phyloP scores from a whole-genome alignment of 2,888 invertebrate genomes.

The Hipparchia sbordonii region DNA sequence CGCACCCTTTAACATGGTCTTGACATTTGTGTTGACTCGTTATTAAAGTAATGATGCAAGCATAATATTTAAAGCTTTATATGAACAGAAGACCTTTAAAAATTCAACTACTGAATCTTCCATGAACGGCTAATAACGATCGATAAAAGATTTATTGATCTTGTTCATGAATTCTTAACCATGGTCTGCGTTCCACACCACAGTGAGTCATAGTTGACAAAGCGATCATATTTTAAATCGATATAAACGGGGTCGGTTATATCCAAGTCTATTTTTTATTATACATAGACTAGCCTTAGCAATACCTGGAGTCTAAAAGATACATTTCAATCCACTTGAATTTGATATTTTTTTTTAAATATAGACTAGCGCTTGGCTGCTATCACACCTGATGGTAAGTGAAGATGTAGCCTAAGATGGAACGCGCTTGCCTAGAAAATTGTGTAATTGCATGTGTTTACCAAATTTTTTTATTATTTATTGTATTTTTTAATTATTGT shows the following conservation, averaged over 20 bases:
- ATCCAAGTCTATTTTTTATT: background rate
- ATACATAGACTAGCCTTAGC: no score
- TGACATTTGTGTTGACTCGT: constrained; percentile 52
- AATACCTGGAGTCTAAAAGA: no score
- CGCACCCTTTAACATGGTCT: constrained; percentile 66
- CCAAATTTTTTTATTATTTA: no score
- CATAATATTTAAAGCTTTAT: constrained; percentile 36
- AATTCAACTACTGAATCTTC: constrained; percentile 31
- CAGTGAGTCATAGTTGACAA: background rate
- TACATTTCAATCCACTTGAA: no score
- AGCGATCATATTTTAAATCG: background rate
- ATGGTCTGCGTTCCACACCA: background rate
- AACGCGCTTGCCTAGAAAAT: no score
- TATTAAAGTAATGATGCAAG: constrained; percentile 58
- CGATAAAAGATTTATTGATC: constrained; percentile 21
- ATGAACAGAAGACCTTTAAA: constrained; percentile 26
- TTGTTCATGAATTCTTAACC: background rate
- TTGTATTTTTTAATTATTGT: no score
- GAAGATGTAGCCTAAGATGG: no score
- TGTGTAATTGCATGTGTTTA: no score
- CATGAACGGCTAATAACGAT: constrained; percentile 23
- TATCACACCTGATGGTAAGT: no score
- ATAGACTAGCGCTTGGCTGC: no score
- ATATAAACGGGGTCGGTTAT: background rate
- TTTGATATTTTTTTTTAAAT: no score